Percentiles rank a stretch among this genome's conserved stretches.
Evolutionary conservation across 2,113 vertebrate species (phyloP).

Genomic region (Corythornis vintsioides): DNA sequence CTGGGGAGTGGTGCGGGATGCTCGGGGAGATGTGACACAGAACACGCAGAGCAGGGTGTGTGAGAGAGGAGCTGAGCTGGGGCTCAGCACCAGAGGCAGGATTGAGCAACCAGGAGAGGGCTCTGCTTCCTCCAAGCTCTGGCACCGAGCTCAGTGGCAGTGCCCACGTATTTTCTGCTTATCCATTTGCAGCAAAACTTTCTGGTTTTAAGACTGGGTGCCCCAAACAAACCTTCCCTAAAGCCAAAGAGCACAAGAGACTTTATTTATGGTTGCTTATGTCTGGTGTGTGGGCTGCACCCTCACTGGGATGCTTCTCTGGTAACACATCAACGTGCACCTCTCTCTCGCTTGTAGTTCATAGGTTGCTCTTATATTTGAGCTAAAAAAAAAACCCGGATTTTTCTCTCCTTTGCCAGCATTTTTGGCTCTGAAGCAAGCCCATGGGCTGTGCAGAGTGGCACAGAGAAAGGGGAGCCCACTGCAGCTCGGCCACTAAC

Average conservation of each 20-base stretch:
- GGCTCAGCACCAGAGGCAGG: not conserved
- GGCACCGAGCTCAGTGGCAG: fast-evolving
- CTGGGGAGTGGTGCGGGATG: not conserved
- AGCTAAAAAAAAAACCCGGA: not conserved
- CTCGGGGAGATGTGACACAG: not conserved
- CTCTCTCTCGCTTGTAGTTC: not conserved
- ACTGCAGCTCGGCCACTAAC: not conserved
- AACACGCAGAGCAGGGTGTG: constrained; percentile 2
- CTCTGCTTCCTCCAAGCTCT: not conserved
- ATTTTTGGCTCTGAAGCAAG: not conserved
- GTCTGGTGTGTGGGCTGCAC: not conserved
- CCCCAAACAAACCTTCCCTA: not conserved
- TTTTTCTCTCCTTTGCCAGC: not conserved
- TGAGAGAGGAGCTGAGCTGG: not conserved
- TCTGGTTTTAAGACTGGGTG: too few relatives aligned
- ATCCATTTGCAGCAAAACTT: not conserved
- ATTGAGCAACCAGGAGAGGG: not conserved
- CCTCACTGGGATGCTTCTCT: not conserved
- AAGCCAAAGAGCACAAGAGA: not conserved
- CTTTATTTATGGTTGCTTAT: not conserved
- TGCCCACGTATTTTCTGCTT: not conserved
- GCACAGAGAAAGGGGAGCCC: not conserved
- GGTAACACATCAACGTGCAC: not conserved
- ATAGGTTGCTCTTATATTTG: not conserved
- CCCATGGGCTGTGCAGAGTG: not conserved